Base-by-base conservation (phyloP, 2,888 invertebrate species). In the Macaria liturata region DNA sequence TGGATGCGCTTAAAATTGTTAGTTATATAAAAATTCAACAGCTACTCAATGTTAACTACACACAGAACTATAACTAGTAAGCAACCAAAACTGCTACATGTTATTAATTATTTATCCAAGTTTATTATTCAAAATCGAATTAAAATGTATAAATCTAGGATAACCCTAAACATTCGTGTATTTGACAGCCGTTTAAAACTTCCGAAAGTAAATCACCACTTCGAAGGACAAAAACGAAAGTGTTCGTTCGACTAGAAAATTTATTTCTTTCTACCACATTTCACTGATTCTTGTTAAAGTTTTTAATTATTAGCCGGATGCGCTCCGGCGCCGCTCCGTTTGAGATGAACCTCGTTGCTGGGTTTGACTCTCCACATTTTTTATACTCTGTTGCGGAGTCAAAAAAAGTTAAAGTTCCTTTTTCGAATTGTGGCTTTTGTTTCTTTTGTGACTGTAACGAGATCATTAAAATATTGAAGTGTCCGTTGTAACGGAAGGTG, bases 271-370 rank as follows among this genome's bases (percentile, higher is more conserved):
- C 78, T 78, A 83, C 47, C 51, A 59, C 81, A 84, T 84, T 83
- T 85, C 82, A 79, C 71, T 83, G 81, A 75, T 76, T 87, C 81
- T 84, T 83, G 81, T 80, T 79, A 80, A 86, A 86, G 78, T 87
- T 88, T 67, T 87, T 88, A 88, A 88, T 89, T 88, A 87, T 87
- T 87, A 79, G 81, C 81, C 86, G 84, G 87, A 88, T 86, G 83
- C 78, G 77, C 76, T 71, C 74, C 64, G 76, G 71, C 74, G 75
- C 72, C 75, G 77, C 73, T 77, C 65, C 71, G 74, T 73, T 81
- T 74, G 70, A 77, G 80, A 83, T 81, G 81, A 82, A 83, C 81
- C 80, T 76, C 74, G 42, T 42, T 42, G 75, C 70, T 72, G 71
- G 65, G 67, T 71, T 76, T 74, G 74, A 71, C 70, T 77, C 68